Evolutionary conservation across 37 sponge, comb jelly and placozoan genomes (phyloP).

Genomic region (Chondrosia reniformis): DNA sequence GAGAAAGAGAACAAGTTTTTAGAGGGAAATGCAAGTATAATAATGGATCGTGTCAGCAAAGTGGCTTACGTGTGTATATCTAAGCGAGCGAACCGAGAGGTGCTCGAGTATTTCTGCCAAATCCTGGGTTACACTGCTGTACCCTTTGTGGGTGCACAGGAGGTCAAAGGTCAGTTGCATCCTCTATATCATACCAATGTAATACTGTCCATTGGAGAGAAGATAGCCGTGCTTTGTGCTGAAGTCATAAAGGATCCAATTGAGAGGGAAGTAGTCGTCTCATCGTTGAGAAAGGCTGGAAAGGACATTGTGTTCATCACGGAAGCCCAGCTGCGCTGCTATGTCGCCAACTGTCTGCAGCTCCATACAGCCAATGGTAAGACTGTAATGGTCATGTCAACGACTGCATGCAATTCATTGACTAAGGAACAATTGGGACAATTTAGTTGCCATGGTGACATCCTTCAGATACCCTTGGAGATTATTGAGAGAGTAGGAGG

Average conservation of each 20-base stretch:
- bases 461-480: conserved; percentile 37
- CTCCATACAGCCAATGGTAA: conserved; percentile 34
- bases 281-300: conserved; percentile 5
- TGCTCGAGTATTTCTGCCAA: conserved; percentile 42
- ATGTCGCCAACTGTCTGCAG: conserved; percentile 55
- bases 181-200: conserved; percentile 87
- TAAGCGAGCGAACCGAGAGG: conserved; percentile 35
- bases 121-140: conserved; percentile 44
- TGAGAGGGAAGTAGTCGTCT: conserved; percentile 27
- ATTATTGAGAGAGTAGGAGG: conserved; percentile 70
- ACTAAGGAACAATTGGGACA: background rate
- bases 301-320: conserved; percentile 37
- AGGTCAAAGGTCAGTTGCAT: background rate
- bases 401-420: conserved; percentile 37
- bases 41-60: conserved; percentile 65
- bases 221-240: conserved; percentile 51
- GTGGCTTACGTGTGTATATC: conserved; percentile 58
- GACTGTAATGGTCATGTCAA: conserved; percentile 57
- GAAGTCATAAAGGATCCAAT: conserved; percentile 32
- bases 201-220: conserved; percentile 46
- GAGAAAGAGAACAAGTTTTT: conserved; percentile 51
- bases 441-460: background rate
- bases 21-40: conserved; percentile 83
- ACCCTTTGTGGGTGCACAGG: conserved; percentile 22
- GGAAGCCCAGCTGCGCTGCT: conserved; percentile 23